Evolutionary conservation across 2,888 invertebrate genomes (phyloP).

Genomic region (Pomacea canaliculata): DNA sequence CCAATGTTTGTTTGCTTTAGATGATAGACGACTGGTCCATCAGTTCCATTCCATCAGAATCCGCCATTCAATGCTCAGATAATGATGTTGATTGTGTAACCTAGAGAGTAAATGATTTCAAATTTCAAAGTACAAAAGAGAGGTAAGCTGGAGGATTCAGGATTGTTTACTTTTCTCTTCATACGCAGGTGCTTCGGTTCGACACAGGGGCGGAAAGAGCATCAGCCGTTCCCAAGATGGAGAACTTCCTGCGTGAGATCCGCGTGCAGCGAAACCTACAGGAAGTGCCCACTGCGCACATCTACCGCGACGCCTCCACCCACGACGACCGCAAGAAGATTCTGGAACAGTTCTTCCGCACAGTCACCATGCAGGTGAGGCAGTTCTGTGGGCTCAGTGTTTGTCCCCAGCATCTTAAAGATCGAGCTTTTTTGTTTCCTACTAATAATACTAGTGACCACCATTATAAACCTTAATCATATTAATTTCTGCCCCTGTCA

Average conservation of each 20-base stretch:
- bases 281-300: conserved; percentile 40
- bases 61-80: no score
- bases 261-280: conserved; percentile 34
- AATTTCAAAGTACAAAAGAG: no score
- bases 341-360: conserved; percentile 62
- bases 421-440: no score
- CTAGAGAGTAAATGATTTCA: no score
- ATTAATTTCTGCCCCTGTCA: conserved; percentile 4
- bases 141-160: no score
- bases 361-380: conserved; percentile 46
- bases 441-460: no score
- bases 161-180: no score
- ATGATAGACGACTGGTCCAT: neutral
- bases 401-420: no score
- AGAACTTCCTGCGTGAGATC: conserved; percentile 39
- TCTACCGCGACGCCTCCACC: conserved; percentile 52
- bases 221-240: conserved; percentile 40
- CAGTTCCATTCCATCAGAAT: no score
- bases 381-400: no score
- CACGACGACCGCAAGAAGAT: conserved; percentile 57
- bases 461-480: no score
- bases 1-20: neutral
- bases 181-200: conserved; percentile 53
- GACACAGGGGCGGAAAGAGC: conserved; percentile 39
- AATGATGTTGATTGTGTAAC: no score